Percentiles rank a stretch among this genome's conserved stretches.
phyloP scores from a whole-genome alignment of 1,140 invertebrate species.

The Stegodyphus mimosarum region DNA sequence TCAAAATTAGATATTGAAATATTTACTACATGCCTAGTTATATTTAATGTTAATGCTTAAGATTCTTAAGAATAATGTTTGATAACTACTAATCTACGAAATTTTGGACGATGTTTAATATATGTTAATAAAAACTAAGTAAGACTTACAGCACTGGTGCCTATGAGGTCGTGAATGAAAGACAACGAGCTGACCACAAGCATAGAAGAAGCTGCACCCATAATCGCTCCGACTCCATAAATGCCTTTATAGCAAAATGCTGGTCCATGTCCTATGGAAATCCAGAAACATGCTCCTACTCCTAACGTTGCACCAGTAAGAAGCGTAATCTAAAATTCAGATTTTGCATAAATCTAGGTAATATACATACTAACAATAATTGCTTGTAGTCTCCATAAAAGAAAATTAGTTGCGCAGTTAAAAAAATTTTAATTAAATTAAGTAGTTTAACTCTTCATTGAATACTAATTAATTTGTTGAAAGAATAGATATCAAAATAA shows the following conservation, averaged over 20 bases:
- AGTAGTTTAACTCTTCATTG: not conserved
- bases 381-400: no score
- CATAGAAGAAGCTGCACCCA: slow-evolving; percentile 85
- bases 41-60: no score
- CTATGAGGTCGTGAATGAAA: slow-evolving; percentile 89
- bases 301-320: slow-evolving; percentile 76
- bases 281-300: slow-evolving; percentile 76
- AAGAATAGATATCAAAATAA: no score
- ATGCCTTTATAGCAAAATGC: slow-evolving; percentile 76
- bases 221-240: slow-evolving; percentile 78
- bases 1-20: no score
- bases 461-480: no score
- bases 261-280: slow-evolving; percentile 74
- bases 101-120: no score
- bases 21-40: no score
- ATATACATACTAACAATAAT: not conserved
- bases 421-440: not conserved
- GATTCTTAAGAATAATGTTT: no score
- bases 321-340: slow-evolving; percentile 74
- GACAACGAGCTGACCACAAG: slow-evolving; percentile 89
- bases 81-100: no score
- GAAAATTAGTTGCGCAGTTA: not conserved
- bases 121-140: no score
- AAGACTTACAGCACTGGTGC: slow-evolving; percentile 75
- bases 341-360: not conserved